Evolutionary conservation across 2,888 invertebrate genomes (phyloP), one percentile per base, ranked within the genome.

Genomic region (Syrista parreyssii): DNA sequence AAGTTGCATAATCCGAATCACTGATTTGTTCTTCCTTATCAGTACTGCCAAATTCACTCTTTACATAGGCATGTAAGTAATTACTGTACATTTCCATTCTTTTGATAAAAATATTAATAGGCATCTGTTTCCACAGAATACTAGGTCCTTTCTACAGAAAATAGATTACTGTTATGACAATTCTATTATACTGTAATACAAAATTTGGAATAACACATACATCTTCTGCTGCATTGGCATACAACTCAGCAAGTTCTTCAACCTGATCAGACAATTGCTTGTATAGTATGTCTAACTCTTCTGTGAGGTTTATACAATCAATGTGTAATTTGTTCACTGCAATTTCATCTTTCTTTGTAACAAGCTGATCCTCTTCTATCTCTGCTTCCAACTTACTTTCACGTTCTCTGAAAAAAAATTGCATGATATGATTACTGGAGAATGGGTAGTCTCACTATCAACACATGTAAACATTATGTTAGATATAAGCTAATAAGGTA

Each of bases 61-160:
- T 90, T 73, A 89, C 85, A 40, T 88, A 84, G 68, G 85, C 79
- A 68, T 82, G 82, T 12, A 91, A 80, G 78, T 88, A 89, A 75
- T 87, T 86, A 73, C 84, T 86, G 55, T 90, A 89, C 15, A 88
- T 83, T 78, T 90, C 87, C 72, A 90, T 82, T 78, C 90, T 88
- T 79, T 88, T 91, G 35, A 86, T 82, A 68, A 88, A 90, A 15
- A 84, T 79, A 74, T 91, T 88, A 15, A 90, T 77, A 40, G 90
- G 90, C 83, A 91, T 84, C 82, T 91, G 90, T 2, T 87, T 87
- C 90, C 90, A 91, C 4, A 88, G 78, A n/a, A 87, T 81, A n/a
- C 85, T 80, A 11, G 80, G 69, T 34, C 84, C 86, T 86, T 89
- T 89, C 90, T 90, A 74, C 31, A 78, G 78, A 78, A 75, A 11